Evolutionary conservation across 2,888 invertebrate genomes (phyloP).

Genomic region (Hofmannophila pseudospretella): DNA sequence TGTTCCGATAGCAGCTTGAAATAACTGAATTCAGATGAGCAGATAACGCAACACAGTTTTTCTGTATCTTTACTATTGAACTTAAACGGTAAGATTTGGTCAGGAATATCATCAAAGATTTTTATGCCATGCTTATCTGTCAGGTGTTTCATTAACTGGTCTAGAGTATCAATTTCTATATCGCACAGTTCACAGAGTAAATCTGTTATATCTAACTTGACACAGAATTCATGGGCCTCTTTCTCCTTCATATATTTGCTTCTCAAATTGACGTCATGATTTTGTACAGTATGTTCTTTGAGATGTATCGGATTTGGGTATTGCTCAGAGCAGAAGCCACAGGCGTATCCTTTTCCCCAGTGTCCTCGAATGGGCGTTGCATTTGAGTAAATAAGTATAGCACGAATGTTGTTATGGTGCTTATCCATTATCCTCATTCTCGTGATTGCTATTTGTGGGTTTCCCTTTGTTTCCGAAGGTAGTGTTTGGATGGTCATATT

Average conservation of each 20-base stretch:
- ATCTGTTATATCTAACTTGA: slow-evolving; percentile 46
- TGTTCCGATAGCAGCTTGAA: slow-evolving; percentile 36
- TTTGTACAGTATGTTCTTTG: slow-evolving; percentile 1
- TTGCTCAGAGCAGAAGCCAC: slow-evolving; percentile 3
- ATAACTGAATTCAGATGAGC: slow-evolving; percentile 31
- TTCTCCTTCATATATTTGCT: neutral
- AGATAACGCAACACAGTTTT: slow-evolving; percentile 28
- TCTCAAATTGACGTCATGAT: neutral
- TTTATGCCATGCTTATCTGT: slow-evolving; percentile 20
- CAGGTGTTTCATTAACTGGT: slow-evolving; percentile 26
- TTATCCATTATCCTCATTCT: too few species aligned
- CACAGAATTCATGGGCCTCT: slow-evolving; percentile 18
- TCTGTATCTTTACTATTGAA: slow-evolving; percentile 27
- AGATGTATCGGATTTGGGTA: slow-evolving; percentile 2
- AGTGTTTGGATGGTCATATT: too few species aligned
- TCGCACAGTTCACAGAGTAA: slow-evolving; percentile 29
- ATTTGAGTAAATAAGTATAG: slow-evolving; percentile 9
- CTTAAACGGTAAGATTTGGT: slow-evolving; percentile 42
- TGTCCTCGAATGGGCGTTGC: slow-evolving; percentile 6
- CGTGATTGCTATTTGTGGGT: too few species aligned
- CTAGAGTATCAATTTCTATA: slow-evolving; percentile 19
- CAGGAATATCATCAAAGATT: slow-evolving; percentile 28
- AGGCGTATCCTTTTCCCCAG: slow-evolving; percentile 6
- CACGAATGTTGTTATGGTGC: neutral
- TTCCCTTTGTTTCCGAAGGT: too few species aligned